A percentile compares a stretch with the other conserved stretches of the same genome.
Conservation (phyloP, 2,888 invertebrate genomes). For the Tetanocera ferruginea region DNA sequence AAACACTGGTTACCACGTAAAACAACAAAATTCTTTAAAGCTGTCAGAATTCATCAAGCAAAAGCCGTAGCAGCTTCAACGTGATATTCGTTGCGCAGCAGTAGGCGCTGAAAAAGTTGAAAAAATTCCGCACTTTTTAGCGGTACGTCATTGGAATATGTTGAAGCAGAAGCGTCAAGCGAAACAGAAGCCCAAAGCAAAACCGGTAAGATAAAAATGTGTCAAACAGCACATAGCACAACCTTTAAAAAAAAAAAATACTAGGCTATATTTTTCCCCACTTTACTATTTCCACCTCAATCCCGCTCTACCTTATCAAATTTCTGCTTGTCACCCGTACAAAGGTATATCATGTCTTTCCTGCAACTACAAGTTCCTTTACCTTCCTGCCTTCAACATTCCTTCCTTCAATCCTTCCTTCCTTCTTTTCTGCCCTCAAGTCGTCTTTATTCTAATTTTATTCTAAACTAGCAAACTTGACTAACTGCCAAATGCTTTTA, state of each 20-base stretch:
- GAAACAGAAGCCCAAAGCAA: slow-evolving; percentile 69
- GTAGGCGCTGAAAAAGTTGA: slow-evolving; percentile 30
- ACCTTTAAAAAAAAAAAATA: neutral
- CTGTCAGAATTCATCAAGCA: neutral
- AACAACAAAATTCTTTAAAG: neutral
- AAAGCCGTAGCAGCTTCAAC: neutral
- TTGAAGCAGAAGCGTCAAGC: slow-evolving; percentile 68
- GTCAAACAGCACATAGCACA: neutral
- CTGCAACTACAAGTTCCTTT: neutral
- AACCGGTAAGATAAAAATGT: slow-evolving; percentile 63
- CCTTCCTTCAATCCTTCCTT: neutral
- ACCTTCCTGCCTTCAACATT: neutral
- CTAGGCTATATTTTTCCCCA: neutral
- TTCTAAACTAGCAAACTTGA: slow-evolving; percentile 50
- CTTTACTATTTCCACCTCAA: neutral
- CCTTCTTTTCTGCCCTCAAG: slow-evolving; percentile 3
- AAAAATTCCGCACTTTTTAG: slow-evolving; percentile 55
- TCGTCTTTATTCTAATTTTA: neutral
- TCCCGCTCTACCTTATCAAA: neutral
- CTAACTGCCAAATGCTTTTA: slow-evolving; percentile 66
- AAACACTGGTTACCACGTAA: neutral
- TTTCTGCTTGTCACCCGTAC: neutral
- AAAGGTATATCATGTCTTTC: neutral
- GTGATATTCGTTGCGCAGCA: neutral
- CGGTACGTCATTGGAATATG: slow-evolving; percentile 63